Base-by-base conservation (phyloP, 1,140 invertebrate species). In the Drosophila kanapiae region DNA sequence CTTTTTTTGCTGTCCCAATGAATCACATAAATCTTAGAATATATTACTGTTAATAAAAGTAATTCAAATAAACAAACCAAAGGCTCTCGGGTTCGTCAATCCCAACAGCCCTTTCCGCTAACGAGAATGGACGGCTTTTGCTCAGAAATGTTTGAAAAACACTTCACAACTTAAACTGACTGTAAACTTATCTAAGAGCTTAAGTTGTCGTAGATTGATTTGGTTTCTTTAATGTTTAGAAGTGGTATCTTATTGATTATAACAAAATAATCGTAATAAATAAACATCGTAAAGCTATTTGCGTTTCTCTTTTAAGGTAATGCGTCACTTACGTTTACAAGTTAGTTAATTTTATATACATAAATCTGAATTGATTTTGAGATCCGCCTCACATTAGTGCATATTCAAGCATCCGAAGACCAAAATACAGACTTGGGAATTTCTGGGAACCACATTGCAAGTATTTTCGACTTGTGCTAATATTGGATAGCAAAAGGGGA, bases 11-110 rank as follows among this genome's bases (percentile, higher is more conserved):
- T 60, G 62, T 31, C 31, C 54, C 31, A 64, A 59, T 64, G 59
- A 45, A 56, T 64, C n/a, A 38, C 14, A 18, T 56, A 54, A 38
- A 18, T 38, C 13, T 56, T 56, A 38, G 53, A 6, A 23, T 8
- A 16, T 69, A 67, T 35, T 2, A 23, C 14, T 69, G 67, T 69
- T 69, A 67, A 67, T 43, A 43, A 67, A 67, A 69, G 18, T 9
- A 37, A 54, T 54, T 16, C 13, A 23, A 69, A 31, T 37, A 65
- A 8, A n/a, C 13, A 51, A 53, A 23, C 16, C 47, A 53, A 53
- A 57, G 23, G 18, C 35, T 38, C 8, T 56, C 8, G 33, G 33
- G 31, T 56, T 38, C 8, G 18, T 23, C 18, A 56, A n/a, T 56
- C 16, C 23, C 23, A 23, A n/a, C 2, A 29, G 2, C 1, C 9